Evolutionary conservation across 1,140 invertebrate species (phyloP).

Genomic region (Bombus superbus): DNA sequence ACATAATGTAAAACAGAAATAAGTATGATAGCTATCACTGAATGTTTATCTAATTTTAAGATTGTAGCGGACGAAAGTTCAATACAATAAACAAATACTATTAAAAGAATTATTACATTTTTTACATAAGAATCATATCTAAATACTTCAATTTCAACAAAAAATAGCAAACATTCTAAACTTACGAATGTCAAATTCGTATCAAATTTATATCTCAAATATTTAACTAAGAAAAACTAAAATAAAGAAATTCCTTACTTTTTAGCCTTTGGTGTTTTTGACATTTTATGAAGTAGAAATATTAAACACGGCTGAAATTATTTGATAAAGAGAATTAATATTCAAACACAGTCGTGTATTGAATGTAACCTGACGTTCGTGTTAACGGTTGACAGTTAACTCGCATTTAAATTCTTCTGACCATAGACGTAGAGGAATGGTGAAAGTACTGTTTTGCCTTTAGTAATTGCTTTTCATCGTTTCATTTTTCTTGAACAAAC

Average conservation of each 20-base stretch:
- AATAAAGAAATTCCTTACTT: neutral
- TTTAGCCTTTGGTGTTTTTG: neutral
- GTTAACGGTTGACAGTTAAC: neutral
- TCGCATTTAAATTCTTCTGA: slow-evolving; percentile 8
- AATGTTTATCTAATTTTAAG: no score
- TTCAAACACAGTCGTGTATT: neutral
- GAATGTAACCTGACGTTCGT: no score
- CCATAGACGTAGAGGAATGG: neutral
- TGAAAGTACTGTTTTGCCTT: no score
- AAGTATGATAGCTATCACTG: no score
- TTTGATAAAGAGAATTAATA: neutral
- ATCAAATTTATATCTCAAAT: neutral
- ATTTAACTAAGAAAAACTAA: neutral
- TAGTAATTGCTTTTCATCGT: neutral
- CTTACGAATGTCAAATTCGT: neutral
- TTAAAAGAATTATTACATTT: no score
- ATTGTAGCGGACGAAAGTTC: no score
- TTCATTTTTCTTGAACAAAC: neutral
- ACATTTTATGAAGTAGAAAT: neutral
- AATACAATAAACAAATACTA: no score
- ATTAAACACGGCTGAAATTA: neutral
- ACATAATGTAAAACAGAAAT: no score
- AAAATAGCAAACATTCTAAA: neutral
- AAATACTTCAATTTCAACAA: neutral
- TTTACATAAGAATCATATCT: no score